These are phyloP conservation scores for Acrocephalus kingi DNA, from an alignment of 2,113 vertebrate species.

Conservation along the genomic window DNA sequence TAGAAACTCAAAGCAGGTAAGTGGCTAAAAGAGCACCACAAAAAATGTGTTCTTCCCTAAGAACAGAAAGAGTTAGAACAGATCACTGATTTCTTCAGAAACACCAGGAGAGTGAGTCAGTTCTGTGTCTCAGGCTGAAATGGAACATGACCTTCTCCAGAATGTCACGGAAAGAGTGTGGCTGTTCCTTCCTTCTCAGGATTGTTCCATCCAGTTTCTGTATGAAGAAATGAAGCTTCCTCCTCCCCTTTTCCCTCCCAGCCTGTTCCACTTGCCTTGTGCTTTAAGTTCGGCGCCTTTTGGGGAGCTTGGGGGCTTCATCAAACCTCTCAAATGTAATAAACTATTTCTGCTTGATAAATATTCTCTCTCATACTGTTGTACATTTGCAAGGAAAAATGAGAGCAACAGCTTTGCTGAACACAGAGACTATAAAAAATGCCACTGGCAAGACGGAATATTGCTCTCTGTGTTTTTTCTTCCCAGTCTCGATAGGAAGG, in stretches of 20 bases:
- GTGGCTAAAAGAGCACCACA: background rate
- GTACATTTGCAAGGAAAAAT: background rate
- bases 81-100: background rate
- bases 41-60: background rate
- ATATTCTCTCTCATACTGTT: background rate
- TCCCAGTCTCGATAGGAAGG: background rate
- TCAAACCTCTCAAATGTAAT: background rate
- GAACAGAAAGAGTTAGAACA: background rate
- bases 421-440: background rate
- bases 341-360: background rate
- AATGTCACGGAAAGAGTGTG: background rate
- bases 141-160: constrained; percentile 52
- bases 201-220: constrained; percentile 17
- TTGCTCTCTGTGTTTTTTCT: background rate
- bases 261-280: background rate
- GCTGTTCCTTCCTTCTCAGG: background rate
- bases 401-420: background rate
- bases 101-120: background rate
- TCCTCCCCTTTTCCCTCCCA: constrained; percentile 9
- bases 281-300: fast-evolving
- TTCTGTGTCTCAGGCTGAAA: background rate
- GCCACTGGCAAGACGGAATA: background rate
- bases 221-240: background rate
- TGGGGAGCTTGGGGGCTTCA: background rate
- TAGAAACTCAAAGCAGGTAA: constrained; percentile 15